Evolutionary conservation across 1,140 invertebrate species (phyloP), one percentile per base, ranked within the genome.

Genomic region (Copidosoma floridanum): DNA sequence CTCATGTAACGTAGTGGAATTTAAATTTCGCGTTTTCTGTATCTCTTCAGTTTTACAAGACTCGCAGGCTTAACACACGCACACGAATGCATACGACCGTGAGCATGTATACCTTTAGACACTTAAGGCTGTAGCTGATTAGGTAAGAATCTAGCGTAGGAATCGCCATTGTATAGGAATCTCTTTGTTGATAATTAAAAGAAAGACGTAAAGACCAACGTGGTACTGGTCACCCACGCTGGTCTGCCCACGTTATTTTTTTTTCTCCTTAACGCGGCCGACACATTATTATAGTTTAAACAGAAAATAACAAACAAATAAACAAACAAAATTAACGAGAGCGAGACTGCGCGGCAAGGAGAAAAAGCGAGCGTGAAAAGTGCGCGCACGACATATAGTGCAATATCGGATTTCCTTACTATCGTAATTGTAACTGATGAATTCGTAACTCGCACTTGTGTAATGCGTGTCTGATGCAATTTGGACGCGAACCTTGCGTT

Each of bases 21-120:
- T 24, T 46, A 46, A 46, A 46, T 23, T 24, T 23, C 18, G 18
- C 40, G n/a, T 43, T 21, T 43, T 43, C 26, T 12, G 23, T 44
- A 47, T 16, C 7, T 26, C n/a, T 48, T 50, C 20, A 35, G 35
- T 61, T 61, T 55, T 50, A 24, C 43, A 48, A 55, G 21, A 18
- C 18, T 54, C 44, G 23, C 7, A 70, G 56, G 68, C 68, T 68
- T 66, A 69, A 75, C 68, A 70, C 70, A 68, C 74, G 70, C 71
- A 68, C 64, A 68, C 69, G 65, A 69, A 68, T 74, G 69, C 65
- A 44, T 38, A 53, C 53, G 43, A 73, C 65, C 65, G 75, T 78
- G 73, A 77, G 72, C 75, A 78, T 79, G 79, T 80, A 80, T 80
- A 79, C 77, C 74, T 77, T 68, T 80, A 81, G 76, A 69, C 51